Percentiles rank a stretch among this genome's conserved stretches.
These are phyloP conservation scores for Dynastes grantii DNA, from an alignment of 2,888 invertebrate species.

Conservation along the genomic window DNA sequence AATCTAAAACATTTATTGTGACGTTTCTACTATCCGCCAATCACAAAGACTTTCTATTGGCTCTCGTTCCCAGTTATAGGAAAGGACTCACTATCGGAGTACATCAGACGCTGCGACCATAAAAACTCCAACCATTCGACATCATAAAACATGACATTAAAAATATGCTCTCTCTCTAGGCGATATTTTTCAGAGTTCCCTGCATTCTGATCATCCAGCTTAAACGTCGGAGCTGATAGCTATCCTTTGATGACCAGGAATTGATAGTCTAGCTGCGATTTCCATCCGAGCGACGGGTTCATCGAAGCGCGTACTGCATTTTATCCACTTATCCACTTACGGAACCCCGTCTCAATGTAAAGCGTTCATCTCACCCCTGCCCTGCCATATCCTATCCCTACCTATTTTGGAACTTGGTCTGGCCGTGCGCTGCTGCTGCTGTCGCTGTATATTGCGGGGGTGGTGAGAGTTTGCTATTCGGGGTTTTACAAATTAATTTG, in stretches of 20 bases:
- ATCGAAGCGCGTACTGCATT: slow-evolving; percentile 69
- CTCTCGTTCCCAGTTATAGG: too few relatives aligned
- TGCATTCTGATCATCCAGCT: slow-evolving; percentile 49
- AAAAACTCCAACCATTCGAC: slow-evolving; percentile 67
- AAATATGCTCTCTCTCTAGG: slow-evolving; percentile 63
- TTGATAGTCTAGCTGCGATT: slow-evolving; percentile 60
- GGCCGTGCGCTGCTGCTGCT: too few relatives aligned
- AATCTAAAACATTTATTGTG: too few relatives aligned
- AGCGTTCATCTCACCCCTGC: slow-evolving; percentile 1
- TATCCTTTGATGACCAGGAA: neutral
- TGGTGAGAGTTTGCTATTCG: slow-evolving; percentile 4
- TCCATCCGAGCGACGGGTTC: slow-evolving; percentile 67
- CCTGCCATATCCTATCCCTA: neutral
- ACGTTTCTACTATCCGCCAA: too few relatives aligned
- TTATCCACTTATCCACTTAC: slow-evolving; percentile 70
- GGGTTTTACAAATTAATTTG: slow-evolving; percentile 20
- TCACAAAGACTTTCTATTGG: too few relatives aligned
- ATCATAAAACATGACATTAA: slow-evolving; percentile 69
- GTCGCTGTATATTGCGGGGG: too few relatives aligned
- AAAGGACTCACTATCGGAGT: too few relatives aligned
- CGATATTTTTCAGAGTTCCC: slow-evolving; percentile 65
- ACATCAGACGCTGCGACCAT: slow-evolving; percentile 62
- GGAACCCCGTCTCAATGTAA: slow-evolving; percentile 26
- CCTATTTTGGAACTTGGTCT: neutral
- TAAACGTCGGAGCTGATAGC: neutral